Base-by-base conservation (phyloP, 1,140 invertebrate species). In the Anoplolepis gracilipes region DNA sequence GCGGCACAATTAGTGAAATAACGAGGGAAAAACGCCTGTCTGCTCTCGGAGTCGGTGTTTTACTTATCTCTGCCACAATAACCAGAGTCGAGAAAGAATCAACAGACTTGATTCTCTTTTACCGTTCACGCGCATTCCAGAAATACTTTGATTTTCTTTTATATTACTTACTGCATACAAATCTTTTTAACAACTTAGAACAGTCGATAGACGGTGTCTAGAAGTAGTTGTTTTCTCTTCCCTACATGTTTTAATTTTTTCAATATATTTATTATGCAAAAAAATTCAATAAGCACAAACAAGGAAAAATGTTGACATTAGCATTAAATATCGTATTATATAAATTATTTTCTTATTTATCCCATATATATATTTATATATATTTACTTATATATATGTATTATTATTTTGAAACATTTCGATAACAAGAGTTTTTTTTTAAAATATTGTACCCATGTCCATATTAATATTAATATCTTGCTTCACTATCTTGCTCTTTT, bases 1-100 rank as follows among this genome's bases (percentile, higher is more conserved):
- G 36, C 22, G 84, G 85, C 64, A 88, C 87, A 89, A 89, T 89
- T 89, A 89, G 76, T 72, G 87, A 88, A 86, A 88, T 85, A 89
- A 89, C 72, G 87, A 77, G 84, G 53, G 57, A 86, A 70, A 65
- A 65, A 49, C 28, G 19, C 22, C 33, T 33, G 28, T 11, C 42
- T 73, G 46, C 46, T 49, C 46, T 49, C 46, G 42, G 28, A 61
- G 36, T 82, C 57, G 2, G 67, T 13, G 25, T 42, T 82, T 81
- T 73, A 55, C 16, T 62, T 57, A 11, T 55, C 22, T 46, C 10
- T 11, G 11, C 10, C 61, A 39, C 67, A 28, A 64, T 53, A 73
- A 73, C 22, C 30, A 8, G 46, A 53, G n/a, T 11, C 49, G 53
- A 39, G 6, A 33, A 84, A 57, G 55, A 64, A 8, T 11, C 7